Conservation (phyloP, 2,888 invertebrate genomes). For the Erynnis tages region DNA sequence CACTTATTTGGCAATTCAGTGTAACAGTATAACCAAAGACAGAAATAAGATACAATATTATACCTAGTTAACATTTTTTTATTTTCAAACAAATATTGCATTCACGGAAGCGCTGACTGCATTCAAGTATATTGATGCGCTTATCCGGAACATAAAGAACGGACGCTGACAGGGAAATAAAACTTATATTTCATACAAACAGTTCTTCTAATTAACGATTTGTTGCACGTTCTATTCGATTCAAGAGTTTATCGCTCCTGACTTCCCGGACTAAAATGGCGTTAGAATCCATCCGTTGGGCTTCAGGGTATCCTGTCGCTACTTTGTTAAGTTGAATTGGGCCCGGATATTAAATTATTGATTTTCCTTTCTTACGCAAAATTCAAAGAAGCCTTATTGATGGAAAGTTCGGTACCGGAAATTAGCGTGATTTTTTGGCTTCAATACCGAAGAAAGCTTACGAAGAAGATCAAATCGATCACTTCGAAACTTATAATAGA, state of each 20-base stretch:
- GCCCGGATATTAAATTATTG: not conserved
- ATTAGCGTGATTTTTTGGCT: no score
- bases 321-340: not conserved
- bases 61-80: no score
- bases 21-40: no score
- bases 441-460: no score
- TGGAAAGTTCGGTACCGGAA: not conserved
- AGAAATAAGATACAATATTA: no score
- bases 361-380: not conserved
- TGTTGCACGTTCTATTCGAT: constrained; percentile 19
- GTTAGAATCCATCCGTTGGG: constrained; percentile 21
- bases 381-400: not conserved
- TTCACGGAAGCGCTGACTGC: not conserved
- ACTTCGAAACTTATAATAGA: no score
- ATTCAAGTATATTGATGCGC: not conserved
- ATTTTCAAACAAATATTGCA: no score
- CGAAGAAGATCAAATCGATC: no score
- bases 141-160: constrained; percentile 3
- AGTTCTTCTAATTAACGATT: constrained; percentile 15
- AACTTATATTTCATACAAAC: constrained; percentile 3
- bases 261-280: constrained; percentile 25
- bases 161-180: not conserved
- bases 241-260: constrained; percentile 24
- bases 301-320: constrained; percentile 11
- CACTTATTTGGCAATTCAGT: no score